These are phyloP conservation scores for Hypena proboscidalis DNA, from an alignment of 2,888 invertebrate genomes.

Conservation along the genomic window DNA sequence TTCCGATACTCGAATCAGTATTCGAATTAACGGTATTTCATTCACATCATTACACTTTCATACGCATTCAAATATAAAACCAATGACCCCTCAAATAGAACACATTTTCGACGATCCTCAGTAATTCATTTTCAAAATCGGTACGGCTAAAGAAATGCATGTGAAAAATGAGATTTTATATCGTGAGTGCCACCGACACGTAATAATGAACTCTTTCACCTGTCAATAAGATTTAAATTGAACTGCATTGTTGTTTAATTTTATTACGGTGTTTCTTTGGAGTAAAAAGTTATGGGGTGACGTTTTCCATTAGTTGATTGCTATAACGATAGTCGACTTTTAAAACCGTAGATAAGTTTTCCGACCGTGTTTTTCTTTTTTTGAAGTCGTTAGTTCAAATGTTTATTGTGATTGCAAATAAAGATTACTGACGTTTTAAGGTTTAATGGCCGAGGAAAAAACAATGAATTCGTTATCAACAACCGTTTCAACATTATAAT, in stretches of 20 bases:
- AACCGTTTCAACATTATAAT: too few relatives aligned
- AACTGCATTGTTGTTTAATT: slow-evolving; percentile 13
- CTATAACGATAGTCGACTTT: slow-evolving; percentile 34
- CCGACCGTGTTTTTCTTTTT: slow-evolving; percentile 8
- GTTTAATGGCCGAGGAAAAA: too few relatives aligned
- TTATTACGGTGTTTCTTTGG: slow-evolving; percentile 29
- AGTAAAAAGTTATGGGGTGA: slow-evolving; percentile 32
- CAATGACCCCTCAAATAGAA: slow-evolving; percentile 7
- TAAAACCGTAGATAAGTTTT: slow-evolving; percentile 23
- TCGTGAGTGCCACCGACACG: background rate
- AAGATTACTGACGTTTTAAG: background rate
- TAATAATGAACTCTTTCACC: slow-evolving; percentile 23
- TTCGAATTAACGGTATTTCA: slow-evolving; percentile 5
- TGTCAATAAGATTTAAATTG: slow-evolving; percentile 25
- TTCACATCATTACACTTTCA: slow-evolving; percentile 2
- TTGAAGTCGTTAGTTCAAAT: too few relatives aligned
- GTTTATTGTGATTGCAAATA: slow-evolving; percentile 8
- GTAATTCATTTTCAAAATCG: slow-evolving; percentile 21
- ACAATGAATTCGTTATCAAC: too few relatives aligned
- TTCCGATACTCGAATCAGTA: background rate
- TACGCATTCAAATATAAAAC: slow-evolving; percentile 12
- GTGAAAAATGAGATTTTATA: slow-evolving; percentile 20
- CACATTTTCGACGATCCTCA: slow-evolving; percentile 13
- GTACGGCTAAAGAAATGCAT: slow-evolving; percentile 16
- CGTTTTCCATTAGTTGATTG: slow-evolving; percentile 41